These are phyloP conservation scores for Solea solea DNA, from an alignment of 2,113 vertebrate species.

Conservation along the genomic window DNA sequence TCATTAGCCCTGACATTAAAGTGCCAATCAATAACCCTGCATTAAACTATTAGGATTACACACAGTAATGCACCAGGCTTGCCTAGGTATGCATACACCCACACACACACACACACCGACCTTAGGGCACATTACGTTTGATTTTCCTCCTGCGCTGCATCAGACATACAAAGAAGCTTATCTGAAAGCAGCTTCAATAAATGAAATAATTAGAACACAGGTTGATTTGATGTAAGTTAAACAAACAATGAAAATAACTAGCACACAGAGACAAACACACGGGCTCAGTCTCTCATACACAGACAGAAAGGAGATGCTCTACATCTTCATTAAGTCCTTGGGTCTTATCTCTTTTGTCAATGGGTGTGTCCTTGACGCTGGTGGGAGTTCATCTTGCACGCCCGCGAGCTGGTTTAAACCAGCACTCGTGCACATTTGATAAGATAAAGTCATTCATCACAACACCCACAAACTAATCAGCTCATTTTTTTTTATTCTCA, in stretches of 20 bases:
- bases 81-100: constrained; percentile 44
- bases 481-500: constrained; percentile 10
- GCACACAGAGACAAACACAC: constrained; percentile 9
- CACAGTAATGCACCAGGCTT: constrained; percentile 35
- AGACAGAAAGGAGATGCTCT: constrained; percentile 43
- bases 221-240: constrained; percentile 72
- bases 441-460: constrained; percentile 40
- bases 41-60: constrained; percentile 82
- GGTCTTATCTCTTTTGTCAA: constrained; percentile 65
- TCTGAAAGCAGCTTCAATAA: constrained; percentile 63
- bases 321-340: constrained; percentile 47
- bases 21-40: constrained; percentile 83
- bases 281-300: constrained; percentile 6
- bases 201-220: constrained; percentile 76
- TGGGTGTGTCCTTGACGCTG: constrained; percentile 52
- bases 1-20: constrained; percentile 82
- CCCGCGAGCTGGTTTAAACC: constrained; percentile 26
- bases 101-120: constrained; percentile 61
- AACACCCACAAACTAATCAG: constrained; percentile 31
- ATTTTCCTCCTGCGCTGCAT: constrained; percentile 51
- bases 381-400: constrained; percentile 27
- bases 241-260: constrained; percentile 33
- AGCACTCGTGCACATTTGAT: constrained; percentile 32
- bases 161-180: constrained; percentile 70
- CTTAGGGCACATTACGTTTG: constrained; percentile 54